Conservation (phyloP, 2,888 invertebrate genomes). For the Spilarctia lutea region DNA sequence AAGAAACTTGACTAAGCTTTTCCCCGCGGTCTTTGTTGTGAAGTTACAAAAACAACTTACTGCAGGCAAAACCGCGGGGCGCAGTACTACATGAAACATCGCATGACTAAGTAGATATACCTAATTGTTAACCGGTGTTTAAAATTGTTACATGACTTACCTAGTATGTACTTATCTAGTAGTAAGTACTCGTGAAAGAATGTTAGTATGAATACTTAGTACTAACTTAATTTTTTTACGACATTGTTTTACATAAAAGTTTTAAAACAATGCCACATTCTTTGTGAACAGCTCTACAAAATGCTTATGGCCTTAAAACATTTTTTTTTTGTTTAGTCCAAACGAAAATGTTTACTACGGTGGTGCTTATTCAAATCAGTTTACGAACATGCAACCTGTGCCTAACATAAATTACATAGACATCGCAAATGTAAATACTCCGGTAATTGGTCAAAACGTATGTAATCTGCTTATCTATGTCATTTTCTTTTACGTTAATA, state of each 20-base stretch:
- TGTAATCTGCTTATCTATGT: not conserved
- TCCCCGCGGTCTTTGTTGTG: too few species aligned
- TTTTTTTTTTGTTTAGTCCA: slow-evolving; percentile 40
- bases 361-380: slow-evolving; percentile 56
- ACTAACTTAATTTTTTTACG: slow-evolving; percentile 7
- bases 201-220: slow-evolving; percentile 2
- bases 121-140: slow-evolving; percentile 1
- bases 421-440: slow-evolving; percentile 34
- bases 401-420: slow-evolving; percentile 37
- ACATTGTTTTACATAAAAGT: slow-evolving; percentile 12
- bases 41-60: too few species aligned
- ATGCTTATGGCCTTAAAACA: not conserved
- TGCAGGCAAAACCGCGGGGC: too few species aligned
- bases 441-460: slow-evolving; percentile 41
- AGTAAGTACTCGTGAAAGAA: not conserved
- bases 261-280: slow-evolving; percentile 5
- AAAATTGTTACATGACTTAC: not conserved
- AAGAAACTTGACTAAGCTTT: too few species aligned
- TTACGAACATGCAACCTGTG: slow-evolving; percentile 46
- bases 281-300: slow-evolving; percentile 2
- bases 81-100: not conserved
- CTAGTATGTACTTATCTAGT: too few species aligned
- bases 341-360: slow-evolving; percentile 59
- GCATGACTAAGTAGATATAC: not conserved
- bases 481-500: not conserved